Conservation (phyloP, 2,797 vertebrate genomes). For the Ctenosaura bakeri region DNA sequence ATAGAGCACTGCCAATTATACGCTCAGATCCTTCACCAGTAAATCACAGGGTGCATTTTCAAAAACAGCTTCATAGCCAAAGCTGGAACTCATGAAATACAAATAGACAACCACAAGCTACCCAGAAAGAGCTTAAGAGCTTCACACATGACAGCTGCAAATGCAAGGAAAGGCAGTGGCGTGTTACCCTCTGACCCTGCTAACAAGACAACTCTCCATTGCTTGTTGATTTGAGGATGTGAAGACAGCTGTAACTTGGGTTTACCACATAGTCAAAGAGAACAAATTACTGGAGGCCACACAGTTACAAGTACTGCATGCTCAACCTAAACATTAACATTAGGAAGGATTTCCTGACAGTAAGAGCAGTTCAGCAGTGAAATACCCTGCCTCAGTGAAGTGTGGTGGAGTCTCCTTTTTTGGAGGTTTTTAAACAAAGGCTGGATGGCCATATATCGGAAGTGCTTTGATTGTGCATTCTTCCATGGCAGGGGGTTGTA, state of each 20-base stretch:
- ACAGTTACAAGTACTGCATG: not conserved
- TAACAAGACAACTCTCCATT: not conserved
- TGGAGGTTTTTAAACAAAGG: too few relatives aligned
- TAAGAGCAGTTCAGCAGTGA: too few relatives aligned
- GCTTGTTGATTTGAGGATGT: not conserved
- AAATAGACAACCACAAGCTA: not conserved
- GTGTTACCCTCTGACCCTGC: not conserved
- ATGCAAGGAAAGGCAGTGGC: not conserved
- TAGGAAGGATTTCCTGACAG: too few relatives aligned
- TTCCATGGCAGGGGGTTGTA: too few relatives aligned
- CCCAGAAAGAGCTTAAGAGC: not conserved
- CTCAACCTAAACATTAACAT: too few relatives aligned
- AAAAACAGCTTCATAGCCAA: constrained; percentile 10
- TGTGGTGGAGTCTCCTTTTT: too few relatives aligned
- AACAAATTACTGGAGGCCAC: not conserved
- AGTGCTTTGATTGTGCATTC: too few relatives aligned
- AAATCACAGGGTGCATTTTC: constrained; percentile 19
- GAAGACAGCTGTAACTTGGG: not conserved
- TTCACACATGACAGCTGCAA: not conserved
- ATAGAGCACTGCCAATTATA: constrained; percentile 31
- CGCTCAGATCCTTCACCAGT: constrained; percentile 26
- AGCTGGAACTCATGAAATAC: constrained; percentile 8
- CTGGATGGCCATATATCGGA: too few relatives aligned
- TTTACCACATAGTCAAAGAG: not conserved
- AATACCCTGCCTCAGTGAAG: too few relatives aligned